phyloP scores from a whole-genome alignment of 2,113 vertebrate genomes.

The Ancistrus triradiatus region DNA sequence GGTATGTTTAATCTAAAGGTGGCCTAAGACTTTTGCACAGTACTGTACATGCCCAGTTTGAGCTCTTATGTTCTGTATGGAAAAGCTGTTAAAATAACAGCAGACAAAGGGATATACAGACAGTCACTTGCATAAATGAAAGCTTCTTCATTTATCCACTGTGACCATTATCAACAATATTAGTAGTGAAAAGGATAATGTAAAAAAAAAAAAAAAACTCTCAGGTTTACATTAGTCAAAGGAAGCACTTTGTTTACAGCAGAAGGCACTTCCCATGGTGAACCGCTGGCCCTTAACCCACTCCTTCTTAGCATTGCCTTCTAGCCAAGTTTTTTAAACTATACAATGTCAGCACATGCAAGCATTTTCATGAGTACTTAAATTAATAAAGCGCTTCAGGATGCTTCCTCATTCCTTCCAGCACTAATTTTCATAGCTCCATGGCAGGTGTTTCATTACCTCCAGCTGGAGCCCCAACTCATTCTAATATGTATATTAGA shows the following conservation, averaged over 20 bases:
- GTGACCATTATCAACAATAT: conserved; percentile 25
- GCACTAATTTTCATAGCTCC: conserved; percentile 47
- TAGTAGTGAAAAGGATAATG: conserved; percentile 1
- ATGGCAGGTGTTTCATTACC: conserved; percentile 33
- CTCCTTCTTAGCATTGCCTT: conserved; percentile 12
- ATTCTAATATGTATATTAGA: conserved; percentile 42
- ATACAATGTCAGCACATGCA: conserved; percentile 9
- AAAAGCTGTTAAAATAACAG: background rate
- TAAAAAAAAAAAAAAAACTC: conserved; percentile 27
- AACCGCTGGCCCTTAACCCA: conserved; percentile 17
- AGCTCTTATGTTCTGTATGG: background rate
- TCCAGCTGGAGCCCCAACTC: conserved; percentile 38
- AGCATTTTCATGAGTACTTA: background rate
- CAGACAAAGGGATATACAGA: conserved; percentile 1
- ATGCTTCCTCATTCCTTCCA: conserved; percentile 45
- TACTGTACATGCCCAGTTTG: background rate
- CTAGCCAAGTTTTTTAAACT: conserved; percentile 10
- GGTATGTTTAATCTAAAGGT: too few relatives aligned
- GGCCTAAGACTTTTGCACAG: too few relatives aligned
- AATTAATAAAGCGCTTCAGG: conserved; percentile 1
- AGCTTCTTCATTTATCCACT: conserved; percentile 22
- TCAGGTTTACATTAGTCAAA: conserved; percentile 58
- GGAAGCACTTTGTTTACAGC: conserved; percentile 72
- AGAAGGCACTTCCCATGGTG: conserved; percentile 62
- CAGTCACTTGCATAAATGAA: conserved; percentile 13